A percentile compares a stretch with the other conserved stretches of the same genome.
These are phyloP conservation scores for Xenopus borealis DNA, from an alignment of 2,113 vertebrate species.

Conservation along the genomic window DNA sequence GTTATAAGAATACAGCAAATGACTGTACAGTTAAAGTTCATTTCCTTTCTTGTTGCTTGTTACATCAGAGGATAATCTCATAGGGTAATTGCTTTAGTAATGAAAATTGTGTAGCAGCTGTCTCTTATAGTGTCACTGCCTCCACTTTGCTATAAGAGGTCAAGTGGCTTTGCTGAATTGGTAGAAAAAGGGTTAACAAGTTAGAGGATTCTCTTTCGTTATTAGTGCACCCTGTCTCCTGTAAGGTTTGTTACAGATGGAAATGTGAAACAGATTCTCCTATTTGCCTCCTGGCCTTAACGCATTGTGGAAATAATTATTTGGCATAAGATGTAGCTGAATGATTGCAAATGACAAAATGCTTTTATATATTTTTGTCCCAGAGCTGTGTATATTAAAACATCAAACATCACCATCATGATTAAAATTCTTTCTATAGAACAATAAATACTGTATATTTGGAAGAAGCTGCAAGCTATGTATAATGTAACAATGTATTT, in stretches of 20 bases:
- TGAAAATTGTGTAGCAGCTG: not conserved
- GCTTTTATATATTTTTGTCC: conserved; percentile 8
- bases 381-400: conserved; percentile 10
- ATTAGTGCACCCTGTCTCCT: not conserved
- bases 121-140: not conserved
- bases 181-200: too few species aligned
- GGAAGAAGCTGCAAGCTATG: not conserved
- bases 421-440: not conserved
- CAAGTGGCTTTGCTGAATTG: too few species aligned
- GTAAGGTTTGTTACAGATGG: not conserved
- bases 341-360: conserved; percentile 18
- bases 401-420: not conserved
- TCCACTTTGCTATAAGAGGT: not conserved
- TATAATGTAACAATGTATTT: not conserved
- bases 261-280: not conserved
- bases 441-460: not conserved
- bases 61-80: not conserved
- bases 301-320: conserved; percentile 18
- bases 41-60: conserved; percentile 14
- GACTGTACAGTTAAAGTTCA: conserved; percentile 25
- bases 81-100: conserved; percentile 20
- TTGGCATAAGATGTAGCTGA: conserved; percentile 11
- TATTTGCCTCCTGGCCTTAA: conserved; percentile 20
- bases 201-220: not conserved
- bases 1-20: not conserved